Evolutionary conservation across 2,113 vertebrate species (phyloP), one percentile per base, ranked within the genome.

Genomic region (Empidonax traillii): DNA sequence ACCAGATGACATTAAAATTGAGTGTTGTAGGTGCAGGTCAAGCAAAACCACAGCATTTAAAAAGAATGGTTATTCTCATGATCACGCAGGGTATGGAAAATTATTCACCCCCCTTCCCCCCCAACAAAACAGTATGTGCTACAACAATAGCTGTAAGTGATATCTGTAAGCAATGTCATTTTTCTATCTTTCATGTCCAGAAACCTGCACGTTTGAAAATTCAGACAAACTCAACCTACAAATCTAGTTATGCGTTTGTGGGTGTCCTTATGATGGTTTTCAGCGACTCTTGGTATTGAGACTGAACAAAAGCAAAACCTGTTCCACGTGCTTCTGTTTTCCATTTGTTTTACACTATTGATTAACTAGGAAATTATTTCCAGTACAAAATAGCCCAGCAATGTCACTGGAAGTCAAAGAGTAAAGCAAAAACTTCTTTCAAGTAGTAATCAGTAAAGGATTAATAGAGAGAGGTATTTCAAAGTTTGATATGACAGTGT

Each of bases 361-460:
- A 91, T 95, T 91, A 96, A 69, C 81, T 69, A 87, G 67, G 13
- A 56, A 72, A 47, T 44, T 77, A 30, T 92, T 95, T 62, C 31
- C 71, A 69, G 35, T 41, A 52, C 41, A 62, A 41, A 68, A 27
- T 76, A 79, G 46, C 28, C 22, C 30, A 73, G 21, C 30, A 47
- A 14, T 23, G 14, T 56, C 43, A 21, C 41, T 44, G n/a, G 15
- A 58, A 49, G 62, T 37, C 47, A n/a, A 33, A 69, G 24, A 35
- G 21, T 65, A 56, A 93, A 80, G 31, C 27, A 73, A 9, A 85
- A 75, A 35, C 16, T 47, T 86, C 35, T 84, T 78, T 63, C 28
- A 62, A 20, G 53, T 39, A 51, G 18, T 66, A 28, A 24, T 68
- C 13, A 7, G n/a, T 41, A 25, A 87, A 83, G 58, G 33, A 22